phyloP scores from a whole-genome alignment of 2,113 vertebrate genomes.

The Phalacrocorax brasilianus region DNA sequence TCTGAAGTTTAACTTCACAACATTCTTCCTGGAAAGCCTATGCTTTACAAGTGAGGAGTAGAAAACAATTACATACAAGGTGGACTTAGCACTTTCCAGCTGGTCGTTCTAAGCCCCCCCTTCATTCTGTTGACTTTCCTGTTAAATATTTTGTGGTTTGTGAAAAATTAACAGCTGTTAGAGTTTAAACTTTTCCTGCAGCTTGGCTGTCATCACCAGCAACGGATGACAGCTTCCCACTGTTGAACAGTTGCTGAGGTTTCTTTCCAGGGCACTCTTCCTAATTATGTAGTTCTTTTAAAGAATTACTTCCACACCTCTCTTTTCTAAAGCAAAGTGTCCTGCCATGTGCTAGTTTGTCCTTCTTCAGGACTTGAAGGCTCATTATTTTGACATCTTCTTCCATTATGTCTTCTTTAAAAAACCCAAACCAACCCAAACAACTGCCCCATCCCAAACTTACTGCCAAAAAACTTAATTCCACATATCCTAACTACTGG shows the following conservation, averaged over 20 bases:
- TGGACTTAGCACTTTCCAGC: background rate
- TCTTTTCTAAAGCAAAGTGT: background rate
- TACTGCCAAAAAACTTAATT: background rate
- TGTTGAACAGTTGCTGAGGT: background rate
- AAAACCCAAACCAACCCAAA: background rate
- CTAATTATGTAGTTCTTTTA: accelerated
- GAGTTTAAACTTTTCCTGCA: background rate
- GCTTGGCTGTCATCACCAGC: background rate
- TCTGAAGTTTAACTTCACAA: background rate
- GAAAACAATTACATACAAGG: background rate
- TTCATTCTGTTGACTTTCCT: background rate
- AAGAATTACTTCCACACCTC: background rate
- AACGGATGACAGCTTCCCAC: background rate
- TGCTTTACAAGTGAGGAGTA: background rate
- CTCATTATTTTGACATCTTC: background rate
- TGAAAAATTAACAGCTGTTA: background rate
- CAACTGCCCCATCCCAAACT: background rate
- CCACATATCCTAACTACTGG: background rate
- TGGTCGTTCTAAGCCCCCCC: background rate
- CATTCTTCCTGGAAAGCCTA: background rate
- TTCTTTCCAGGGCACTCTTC: background rate
- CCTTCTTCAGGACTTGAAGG: background rate
- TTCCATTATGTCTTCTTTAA: background rate
- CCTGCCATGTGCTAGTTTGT: background rate
- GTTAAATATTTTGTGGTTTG: background rate